Percentiles rank a stretch among this genome's conserved stretches.
phyloP scores from a whole-genome alignment of 1,140 invertebrate genomes.

The Hycleus phaleratus region DNA sequence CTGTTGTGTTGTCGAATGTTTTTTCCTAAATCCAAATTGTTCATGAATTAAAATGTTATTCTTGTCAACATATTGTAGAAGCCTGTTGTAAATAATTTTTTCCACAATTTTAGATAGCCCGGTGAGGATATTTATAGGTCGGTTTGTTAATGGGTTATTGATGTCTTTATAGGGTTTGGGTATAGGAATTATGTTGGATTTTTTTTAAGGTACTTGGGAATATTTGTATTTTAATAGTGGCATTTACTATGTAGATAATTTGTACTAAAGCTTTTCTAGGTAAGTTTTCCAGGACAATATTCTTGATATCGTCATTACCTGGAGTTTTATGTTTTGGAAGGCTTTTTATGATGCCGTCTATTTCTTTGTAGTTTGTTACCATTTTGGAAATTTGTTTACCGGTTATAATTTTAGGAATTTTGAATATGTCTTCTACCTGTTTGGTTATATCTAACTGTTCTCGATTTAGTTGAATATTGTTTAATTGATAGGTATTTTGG shows the following conservation, averaged over 20 bases:
- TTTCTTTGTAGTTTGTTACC: neutral
- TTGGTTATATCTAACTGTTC: neutral
- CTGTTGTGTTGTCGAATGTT: neutral
- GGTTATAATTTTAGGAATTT: neutral
- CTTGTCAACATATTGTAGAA: neutral
- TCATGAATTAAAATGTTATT: neutral
- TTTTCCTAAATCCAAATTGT: constrained; percentile 7
- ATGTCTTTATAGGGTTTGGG: constrained; percentile 34
- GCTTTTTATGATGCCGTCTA: neutral
- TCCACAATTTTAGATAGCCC: constrained; percentile 23
- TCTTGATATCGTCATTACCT: constrained; percentile 3
- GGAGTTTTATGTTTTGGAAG: constrained; percentile 7
- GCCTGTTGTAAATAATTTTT: constrained; percentile 13
- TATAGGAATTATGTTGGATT: constrained; percentile 36
- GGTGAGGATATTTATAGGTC: constrained; percentile 28
- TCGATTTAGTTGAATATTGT: neutral
- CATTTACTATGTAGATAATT: constrained; percentile 24
- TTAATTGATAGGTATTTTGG: neutral
- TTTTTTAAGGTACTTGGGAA: constrained; percentile 38
- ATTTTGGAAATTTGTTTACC: neutral
- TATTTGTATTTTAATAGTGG: constrained; percentile 25
- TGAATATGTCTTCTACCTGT: neutral
- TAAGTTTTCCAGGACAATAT: constrained; percentile 6
- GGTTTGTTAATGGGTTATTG: neutral
- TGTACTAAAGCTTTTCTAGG: constrained; percentile 1